phyloP scores from a whole-genome alignment of 2,797 vertebrate species.

The Loriculus beryllinus region DNA sequence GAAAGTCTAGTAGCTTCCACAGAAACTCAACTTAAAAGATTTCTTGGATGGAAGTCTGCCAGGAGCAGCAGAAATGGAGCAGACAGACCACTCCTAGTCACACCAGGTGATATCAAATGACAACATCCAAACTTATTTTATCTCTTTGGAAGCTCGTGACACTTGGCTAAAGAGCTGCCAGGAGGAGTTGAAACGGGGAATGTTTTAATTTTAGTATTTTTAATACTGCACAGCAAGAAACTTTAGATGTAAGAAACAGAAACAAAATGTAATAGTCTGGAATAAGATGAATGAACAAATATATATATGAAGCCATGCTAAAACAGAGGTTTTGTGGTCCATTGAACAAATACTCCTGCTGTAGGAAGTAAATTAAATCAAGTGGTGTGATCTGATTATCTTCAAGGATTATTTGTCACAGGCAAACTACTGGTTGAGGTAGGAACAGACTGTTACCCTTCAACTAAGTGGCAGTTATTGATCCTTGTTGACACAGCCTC shows the following conservation, averaged over 20 bases:
- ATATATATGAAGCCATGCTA: conserved; percentile 1
- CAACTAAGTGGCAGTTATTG: conserved; percentile 42
- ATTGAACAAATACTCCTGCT: conserved; percentile 12
- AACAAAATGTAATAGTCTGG: not conserved
- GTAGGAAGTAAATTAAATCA: conserved; percentile 41
- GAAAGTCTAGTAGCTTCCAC: not conserved
- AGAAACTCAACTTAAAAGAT: not conserved
- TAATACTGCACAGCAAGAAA: not conserved
- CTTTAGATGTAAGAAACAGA: not conserved
- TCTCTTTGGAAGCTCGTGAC: not conserved
- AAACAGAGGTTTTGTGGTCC: not conserved
- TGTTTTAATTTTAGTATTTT: not conserved
- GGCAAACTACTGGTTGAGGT: conserved; percentile 45
- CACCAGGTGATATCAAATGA: not conserved
- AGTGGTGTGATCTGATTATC: conserved; percentile 41
- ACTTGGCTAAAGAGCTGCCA: not conserved
- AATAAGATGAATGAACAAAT: not conserved
- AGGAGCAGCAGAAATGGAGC: not conserved
- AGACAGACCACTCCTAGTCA: not conserved
- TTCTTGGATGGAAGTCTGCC: not conserved
- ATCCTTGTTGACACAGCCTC: conserved; percentile 24
- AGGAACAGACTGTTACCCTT: conserved; percentile 33
- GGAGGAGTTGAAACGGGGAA: not conserved
- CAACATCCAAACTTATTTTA: not conserved
- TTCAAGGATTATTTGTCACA: conserved; percentile 47